Evolutionary conservation across 1,140 invertebrate genomes (phyloP).

Genomic region (Ceratina australensis): DNA sequence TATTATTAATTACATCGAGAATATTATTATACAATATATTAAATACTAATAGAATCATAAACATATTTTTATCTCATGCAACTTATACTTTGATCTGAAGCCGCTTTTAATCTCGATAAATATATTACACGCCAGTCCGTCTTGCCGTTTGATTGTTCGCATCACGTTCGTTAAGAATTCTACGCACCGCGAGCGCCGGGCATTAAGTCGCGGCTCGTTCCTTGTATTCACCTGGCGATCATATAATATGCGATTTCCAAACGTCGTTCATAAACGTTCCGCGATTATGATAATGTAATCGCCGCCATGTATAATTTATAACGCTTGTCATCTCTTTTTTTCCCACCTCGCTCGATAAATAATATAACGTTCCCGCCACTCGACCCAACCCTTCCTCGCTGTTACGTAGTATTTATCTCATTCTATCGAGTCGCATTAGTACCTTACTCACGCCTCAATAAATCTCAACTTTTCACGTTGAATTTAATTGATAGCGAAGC

Average conservation of each 20-base stretch:
- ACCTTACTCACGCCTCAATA: not conserved
- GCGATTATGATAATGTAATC: constrained; percentile 50
- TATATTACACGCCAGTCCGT: not conserved
- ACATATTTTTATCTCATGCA: no score
- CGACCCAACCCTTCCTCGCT: not conserved
- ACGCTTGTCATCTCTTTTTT: constrained; percentile 15
- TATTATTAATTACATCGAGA: no score
- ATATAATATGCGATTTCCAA: constrained; percentile 45
- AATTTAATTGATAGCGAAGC: no score
- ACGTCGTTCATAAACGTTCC: constrained; percentile 32
- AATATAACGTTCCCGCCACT: constrained; percentile 18
- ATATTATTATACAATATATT: no score
- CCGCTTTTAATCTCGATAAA: not conserved
- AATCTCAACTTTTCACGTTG: not conserved
- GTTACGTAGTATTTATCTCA: not conserved
- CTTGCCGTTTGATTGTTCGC: constrained; percentile 39
- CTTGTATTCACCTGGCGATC: constrained; percentile 37
- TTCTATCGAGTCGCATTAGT: no score
- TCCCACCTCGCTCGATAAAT: constrained; percentile 28
- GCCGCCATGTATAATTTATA: constrained; percentile 50
- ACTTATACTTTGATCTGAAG: no score
- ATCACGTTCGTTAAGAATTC: constrained; percentile 58
- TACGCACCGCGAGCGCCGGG: constrained; percentile 10
- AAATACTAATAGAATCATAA: no score
- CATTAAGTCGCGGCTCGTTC: constrained; percentile 41